These are phyloP conservation scores for Anableps anableps DNA, from an alignment of 2,797 vertebrate genomes.

Conservation along the genomic window DNA sequence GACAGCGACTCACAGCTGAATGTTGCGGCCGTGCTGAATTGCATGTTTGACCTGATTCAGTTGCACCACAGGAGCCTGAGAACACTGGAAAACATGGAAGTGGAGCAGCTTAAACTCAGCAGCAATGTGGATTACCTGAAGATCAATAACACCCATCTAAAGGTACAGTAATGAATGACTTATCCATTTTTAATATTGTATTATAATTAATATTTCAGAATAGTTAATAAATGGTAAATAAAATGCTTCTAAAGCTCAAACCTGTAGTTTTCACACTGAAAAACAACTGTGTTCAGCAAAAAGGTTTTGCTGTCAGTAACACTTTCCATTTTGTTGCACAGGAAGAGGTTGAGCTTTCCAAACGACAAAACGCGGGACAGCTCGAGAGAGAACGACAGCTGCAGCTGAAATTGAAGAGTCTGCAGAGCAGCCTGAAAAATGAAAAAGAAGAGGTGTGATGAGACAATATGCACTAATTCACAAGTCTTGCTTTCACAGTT, in stretches of 20 bases:
- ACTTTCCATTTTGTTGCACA: slow-evolving; percentile 53
- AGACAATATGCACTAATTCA: neutral
- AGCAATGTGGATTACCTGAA: slow-evolving; percentile 89
- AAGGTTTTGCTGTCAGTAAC: neutral
- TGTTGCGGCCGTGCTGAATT: slow-evolving; percentile 87
- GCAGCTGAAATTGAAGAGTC: slow-evolving; percentile 89
- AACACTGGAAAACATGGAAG: slow-evolving; percentile 90
- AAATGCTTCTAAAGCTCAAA: neutral
- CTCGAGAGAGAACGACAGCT: slow-evolving; percentile 92
- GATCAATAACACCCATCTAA: slow-evolving; percentile 85
- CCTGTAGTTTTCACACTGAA: neutral
- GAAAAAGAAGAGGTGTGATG: slow-evolving; percentile 93
- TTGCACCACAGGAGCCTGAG: slow-evolving; percentile 87
- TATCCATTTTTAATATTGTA: neutral
- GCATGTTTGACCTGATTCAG: slow-evolving; percentile 91
- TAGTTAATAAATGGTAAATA: neutral
- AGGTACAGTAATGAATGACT: slow-evolving; percentile 73
- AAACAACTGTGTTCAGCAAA: neutral
- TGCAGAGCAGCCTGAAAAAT: slow-evolving; percentile 92
- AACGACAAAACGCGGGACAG: slow-evolving; percentile 89
- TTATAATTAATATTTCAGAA: neutral
- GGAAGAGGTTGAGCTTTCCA: slow-evolving; percentile 91
- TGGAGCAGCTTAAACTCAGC: slow-evolving; percentile 88
- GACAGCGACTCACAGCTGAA: slow-evolving; percentile 78
- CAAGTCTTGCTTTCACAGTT: neutral